phyloP scores from a whole-genome alignment of 1,140 invertebrate genomes.

The Drosophila repleta region DNA sequence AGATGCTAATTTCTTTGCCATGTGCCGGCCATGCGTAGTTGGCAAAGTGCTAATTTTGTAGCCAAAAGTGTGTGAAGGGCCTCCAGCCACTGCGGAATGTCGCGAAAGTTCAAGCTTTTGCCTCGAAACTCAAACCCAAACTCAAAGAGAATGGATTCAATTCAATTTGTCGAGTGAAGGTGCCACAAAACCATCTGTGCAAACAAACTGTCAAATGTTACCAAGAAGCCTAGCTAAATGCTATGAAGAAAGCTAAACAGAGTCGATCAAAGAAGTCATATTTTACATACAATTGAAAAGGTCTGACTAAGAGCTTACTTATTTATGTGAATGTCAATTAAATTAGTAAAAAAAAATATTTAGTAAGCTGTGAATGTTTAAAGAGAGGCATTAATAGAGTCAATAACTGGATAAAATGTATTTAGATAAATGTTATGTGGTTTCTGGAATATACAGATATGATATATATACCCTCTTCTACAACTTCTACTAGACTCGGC shows the following conservation, averaged over 20 bases:
- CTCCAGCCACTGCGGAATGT: background rate
- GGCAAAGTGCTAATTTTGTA: slow-evolving; percentile 44
- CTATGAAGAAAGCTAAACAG: background rate
- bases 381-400: background rate
- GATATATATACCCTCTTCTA: too few relatives aligned
- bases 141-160: slow-evolving; percentile 30
- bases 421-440: too few relatives aligned
- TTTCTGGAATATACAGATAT: too few relatives aligned
- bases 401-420: too few relatives aligned
- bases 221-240: background rate
- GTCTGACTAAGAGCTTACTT: background rate
- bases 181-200: slow-evolving; percentile 19
- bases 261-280: background rate
- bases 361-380: background rate
- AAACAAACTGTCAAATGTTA: too few relatives aligned
- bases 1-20: slow-evolving; percentile 46
- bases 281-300: background rate
- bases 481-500: too few relatives aligned
- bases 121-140: background rate
- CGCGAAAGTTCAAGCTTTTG: slow-evolving; percentile 41
- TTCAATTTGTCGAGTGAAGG: slow-evolving; percentile 11
- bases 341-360: background rate
- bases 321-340: background rate
- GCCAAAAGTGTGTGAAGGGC: slow-evolving; percentile 19
- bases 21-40: slow-evolving; percentile 34